Evolutionary conservation across 2,888 invertebrate species (phyloP).

Genomic region (Nomada hirtipes): DNA sequence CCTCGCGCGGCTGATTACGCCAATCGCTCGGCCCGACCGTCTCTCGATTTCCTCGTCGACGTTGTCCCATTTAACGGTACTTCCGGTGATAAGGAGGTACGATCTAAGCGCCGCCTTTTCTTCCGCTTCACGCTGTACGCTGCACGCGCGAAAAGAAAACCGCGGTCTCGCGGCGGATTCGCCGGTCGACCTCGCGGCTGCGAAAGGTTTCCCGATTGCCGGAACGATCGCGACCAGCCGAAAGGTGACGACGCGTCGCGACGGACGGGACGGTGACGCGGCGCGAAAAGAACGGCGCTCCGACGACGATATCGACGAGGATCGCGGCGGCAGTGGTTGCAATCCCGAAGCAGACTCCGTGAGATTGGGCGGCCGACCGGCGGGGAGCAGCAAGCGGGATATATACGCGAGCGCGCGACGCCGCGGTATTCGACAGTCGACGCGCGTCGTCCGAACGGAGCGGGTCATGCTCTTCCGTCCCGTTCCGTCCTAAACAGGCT

Average conservation of each 20-base stretch:
- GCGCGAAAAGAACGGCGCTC: not conserved
- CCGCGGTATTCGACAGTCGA: slow-evolving; percentile 81
- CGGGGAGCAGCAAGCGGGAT: slow-evolving; percentile 71
- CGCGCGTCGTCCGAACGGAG: slow-evolving; percentile 81
- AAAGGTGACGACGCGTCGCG: not conserved
- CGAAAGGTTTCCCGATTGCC: too few species aligned
- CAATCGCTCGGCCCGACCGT: slow-evolving; percentile 59
- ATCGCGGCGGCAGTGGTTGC: slow-evolving; percentile 32
- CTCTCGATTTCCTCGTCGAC: slow-evolving; percentile 65
- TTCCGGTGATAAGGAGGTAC: slow-evolving; percentile 69
- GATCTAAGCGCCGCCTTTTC: slow-evolving; percentile 39
- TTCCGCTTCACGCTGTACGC: not conserved
- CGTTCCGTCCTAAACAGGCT: slow-evolving; percentile 22
- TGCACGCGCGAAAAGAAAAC: not conserved
- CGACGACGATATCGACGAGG: not conserved
- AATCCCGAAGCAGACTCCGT: slow-evolving; percentile 14
- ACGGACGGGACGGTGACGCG: not conserved
- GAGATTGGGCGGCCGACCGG: slow-evolving; percentile 48
- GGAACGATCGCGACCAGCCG: not conserved
- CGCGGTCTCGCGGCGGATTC: too few species aligned
- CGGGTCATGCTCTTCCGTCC: slow-evolving; percentile 60
- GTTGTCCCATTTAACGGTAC: slow-evolving; percentile 66
- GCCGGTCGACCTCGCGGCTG: too few species aligned
- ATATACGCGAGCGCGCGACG: slow-evolving; percentile 78
- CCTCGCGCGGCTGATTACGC: slow-evolving; percentile 58